Base-by-base conservation (phyloP, 2,113 vertebrate species). In the Tachuris rubrigastra region DNA sequence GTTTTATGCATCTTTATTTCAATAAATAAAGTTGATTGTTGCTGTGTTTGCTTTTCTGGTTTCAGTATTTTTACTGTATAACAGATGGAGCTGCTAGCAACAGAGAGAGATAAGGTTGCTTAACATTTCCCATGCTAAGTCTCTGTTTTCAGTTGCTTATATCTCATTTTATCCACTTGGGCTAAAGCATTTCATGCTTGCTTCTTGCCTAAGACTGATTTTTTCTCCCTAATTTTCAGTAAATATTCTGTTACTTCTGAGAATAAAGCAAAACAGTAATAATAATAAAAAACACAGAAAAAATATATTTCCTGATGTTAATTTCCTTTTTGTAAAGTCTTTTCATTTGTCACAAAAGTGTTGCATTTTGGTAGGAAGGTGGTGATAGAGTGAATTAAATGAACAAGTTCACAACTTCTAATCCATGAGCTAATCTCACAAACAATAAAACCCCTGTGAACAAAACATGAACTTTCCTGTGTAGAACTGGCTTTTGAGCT, bases 51-150 rank as follows among this genome's bases (percentile, higher is more conserved):
- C 77, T 83, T 86, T 95, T 91, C 89, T 85, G 46, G n/a, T 92
- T 93, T 96, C 80, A 75, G 86, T 95, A 78, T 90, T 95, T 96
- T 95, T 94, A 90, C 87, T 77, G 50, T 83, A 39, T 91, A 93
- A 94, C 94, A 96, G 93, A 96, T 96, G 93, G 90, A 87, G 79
- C 91, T 96, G 78, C 94, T 94, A 93, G 82, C 92, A 93, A 78
- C 90, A 91, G 13, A 41, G 62, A 73, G 53, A 96, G 92, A 95
- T 96, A 97, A 96, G 85, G 85, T 77, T 96, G 82, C 90, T 94
- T 93, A 94, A 96, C 5, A 1, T 88, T 96, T 95, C 92, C 85
- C 65, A 80, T 90, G 58, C 50, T 80, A 95, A 91, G 72, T 88
- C 85, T 91, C 63, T 90, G 82, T 71, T 88, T 95, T 93, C 65